Base-by-base conservation (phyloP, 1,140 invertebrate genomes). In the Drosophila pandora region DNA sequence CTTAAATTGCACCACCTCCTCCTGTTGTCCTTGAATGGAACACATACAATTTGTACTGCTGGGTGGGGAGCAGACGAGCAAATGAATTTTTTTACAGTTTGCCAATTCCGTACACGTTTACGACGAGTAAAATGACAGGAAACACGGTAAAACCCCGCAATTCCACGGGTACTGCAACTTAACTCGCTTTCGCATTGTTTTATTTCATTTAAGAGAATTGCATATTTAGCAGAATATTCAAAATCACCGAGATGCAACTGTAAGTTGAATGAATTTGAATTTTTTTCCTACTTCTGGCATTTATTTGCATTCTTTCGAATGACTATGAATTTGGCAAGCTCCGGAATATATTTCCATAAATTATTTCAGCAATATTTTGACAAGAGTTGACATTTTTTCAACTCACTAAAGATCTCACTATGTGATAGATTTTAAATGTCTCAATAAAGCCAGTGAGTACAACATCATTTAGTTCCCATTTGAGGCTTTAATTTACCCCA, bases 151-250 rank as follows among this genome's bases (percentile, higher is more conserved):
- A 61, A 52, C 39, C 48, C 39, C 7, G 50, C 25, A 48, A 37
- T 49, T 64, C 52, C 57, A 67, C 17, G 48, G 41, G 49, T 34
- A 32, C 39, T 62, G 30, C 12, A 57, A 65, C 60, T 67, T 57
- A 43, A 8, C 61, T 47, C 41, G 30, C 70, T 34, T 57, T 52
- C 52, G 39, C 30, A 28, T 17, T 45, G 8, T 75, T 79, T 79
- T 54, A 76, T 84, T 84, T 84, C 57, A 62, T 84, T 84, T 85
- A 41, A 45, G 57, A 32, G 56, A 43, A 74, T 52, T 81, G 81
- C 70, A 79, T 75, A 70, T 53, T 47, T 48, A 43, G 47, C 62
- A 60, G 50, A 30, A 57, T 56, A 62, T 75, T 63, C 41, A 67
- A 64, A 67, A 52, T 50, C 32, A 50, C 13, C 13, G 10, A 48